Evolutionary conservation across 2,113 vertebrate species (phyloP), one percentile per base, ranked within the genome.

Genomic region (Lota lota): DNA sequence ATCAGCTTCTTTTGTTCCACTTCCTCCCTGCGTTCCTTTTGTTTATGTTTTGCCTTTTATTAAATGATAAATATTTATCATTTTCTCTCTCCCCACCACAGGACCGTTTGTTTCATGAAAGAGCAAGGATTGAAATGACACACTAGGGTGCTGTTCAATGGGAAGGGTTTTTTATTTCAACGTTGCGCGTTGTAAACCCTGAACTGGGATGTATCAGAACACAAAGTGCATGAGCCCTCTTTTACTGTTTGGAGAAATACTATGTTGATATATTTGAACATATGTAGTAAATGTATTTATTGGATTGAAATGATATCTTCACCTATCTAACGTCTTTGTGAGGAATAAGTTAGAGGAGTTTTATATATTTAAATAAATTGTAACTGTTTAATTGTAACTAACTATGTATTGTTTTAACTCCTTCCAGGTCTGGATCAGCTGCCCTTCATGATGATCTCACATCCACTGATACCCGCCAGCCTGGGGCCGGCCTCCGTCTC

Each of bases 391-490:
- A 12, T 47, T 47, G 8, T 10, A 47, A 47, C 8, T 10, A 47
- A 14, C 40, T 10, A 11, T 11, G 40, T 47, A 14, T 47, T 12
- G 40, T 47, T 47, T 47, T 47, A 47, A 47, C 40, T 40, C 47
- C 36, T 63, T 61, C 21, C 76, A 97, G 97, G 97, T 83, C 79
- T 99, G 92, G 97, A 99, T 81, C 95, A 99, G 85, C 93, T 98
- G 84, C 97, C 97, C 79, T 98, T 99, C 85, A 98, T 99, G 97
- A 99, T 99, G 97, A 99, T 99, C 97, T 96, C 97, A 81, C 97
- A 99, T 85, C 97, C 97, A 0, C 92, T 99, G 84, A 98, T 99
- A 83, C 97, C 97, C 6, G 97, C 96, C 88, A 97, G 95, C 90
- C 94, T 99, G 94, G 96, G 96, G 86, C 96, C 95, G 79, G 97